Evolutionary conservation across 2,797 vertebrate genomes (phyloP), one percentile per base, ranked within the genome.

Genomic region (Echeneis naucrates): DNA sequence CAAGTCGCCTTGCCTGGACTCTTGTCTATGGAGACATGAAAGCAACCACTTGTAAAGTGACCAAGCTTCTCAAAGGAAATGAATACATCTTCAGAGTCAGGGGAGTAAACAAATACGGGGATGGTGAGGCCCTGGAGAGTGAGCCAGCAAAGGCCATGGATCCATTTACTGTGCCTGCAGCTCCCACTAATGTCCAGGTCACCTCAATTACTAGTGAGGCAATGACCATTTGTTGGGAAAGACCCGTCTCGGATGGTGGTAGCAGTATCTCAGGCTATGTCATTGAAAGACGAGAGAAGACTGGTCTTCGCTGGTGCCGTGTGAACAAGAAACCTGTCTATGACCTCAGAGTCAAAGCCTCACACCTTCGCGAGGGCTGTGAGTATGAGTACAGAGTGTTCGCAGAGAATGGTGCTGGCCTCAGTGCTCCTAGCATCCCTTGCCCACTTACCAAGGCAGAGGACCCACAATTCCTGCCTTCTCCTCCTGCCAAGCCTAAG

Each of bases 311-410:
- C 66, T 99, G 98, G 98, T 94, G 97, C 55, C 96, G 98, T 74
- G 97, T 99, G 42, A 98, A 99, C 92, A 99, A 99, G 93, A 99
- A 97, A 78, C 97, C 97, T 64, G 98, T 99, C 81, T 99, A 98
- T 89, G 98, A 99, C 87, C 95, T 99, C 54, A 95, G 98, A 93
- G 97, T 99, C 60, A 99, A 99, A 90, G 97, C 98, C 50, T 94
- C 96, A 38, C 94, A 96, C 85, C 96, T 99, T 27, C 95, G 97
- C 51, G 93, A 97, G 65, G 97, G 98, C 75, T 94, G 94, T 88
- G 97, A 99, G 89, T 99, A 99, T 87, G 98, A 99, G 83, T 99
- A 97, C 86, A 95, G 96, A 58, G 98, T 99, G 70, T 97, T 95
- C 95, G 97, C 98, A 86, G 98, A 99, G 92, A 99, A 99, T 87